phyloP scores from a whole-genome alignment of 2,113 vertebrate genomes.

The Ivindomyrus marchei region DNA sequence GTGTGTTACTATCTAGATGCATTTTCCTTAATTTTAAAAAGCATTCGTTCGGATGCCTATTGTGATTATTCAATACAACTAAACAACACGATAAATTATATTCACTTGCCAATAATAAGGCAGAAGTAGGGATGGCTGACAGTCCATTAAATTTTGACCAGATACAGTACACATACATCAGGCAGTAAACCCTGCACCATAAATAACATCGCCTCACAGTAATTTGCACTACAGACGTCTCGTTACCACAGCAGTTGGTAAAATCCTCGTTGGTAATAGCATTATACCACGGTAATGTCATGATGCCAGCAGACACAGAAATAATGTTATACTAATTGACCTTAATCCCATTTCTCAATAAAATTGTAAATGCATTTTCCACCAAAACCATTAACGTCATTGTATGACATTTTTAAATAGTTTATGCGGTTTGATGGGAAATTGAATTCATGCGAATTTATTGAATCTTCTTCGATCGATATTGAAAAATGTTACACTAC shows the following conservation, averaged over 20 bases:
- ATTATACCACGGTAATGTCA: constrained; percentile 34
- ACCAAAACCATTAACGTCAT: constrained; percentile 24
- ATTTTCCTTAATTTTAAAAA: neutral
- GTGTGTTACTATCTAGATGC: neutral
- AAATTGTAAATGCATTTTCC: constrained; percentile 30
- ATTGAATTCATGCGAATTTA: neutral
- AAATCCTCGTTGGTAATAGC: constrained; percentile 39
- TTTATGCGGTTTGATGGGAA: neutral
- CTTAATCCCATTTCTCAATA: constrained; percentile 18
- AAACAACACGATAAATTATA: constrained; percentile 11
- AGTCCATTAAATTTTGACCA: constrained; percentile 10
- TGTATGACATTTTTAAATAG: constrained; percentile 29
- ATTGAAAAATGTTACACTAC: neutral
- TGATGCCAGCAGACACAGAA: constrained; percentile 25
- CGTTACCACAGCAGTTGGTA: constrained; percentile 41
- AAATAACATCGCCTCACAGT: constrained; percentile 38
- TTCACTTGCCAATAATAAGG: neutral
- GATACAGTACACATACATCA: constrained; percentile 30
- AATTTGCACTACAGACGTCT: constrained; percentile 43
- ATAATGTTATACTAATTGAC: constrained; percentile 25
- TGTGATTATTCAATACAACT: constrained; percentile 1
- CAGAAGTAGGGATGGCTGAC: constrained; percentile 12
- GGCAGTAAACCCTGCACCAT: constrained; percentile 38
- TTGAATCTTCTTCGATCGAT: neutral
- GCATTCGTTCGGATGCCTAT: neutral